Percentiles rank a stretch among this genome's conserved stretches.
phyloP scores from a whole-genome alignment of 2,113 vertebrate species.

The Spea multiplicata region DNA sequence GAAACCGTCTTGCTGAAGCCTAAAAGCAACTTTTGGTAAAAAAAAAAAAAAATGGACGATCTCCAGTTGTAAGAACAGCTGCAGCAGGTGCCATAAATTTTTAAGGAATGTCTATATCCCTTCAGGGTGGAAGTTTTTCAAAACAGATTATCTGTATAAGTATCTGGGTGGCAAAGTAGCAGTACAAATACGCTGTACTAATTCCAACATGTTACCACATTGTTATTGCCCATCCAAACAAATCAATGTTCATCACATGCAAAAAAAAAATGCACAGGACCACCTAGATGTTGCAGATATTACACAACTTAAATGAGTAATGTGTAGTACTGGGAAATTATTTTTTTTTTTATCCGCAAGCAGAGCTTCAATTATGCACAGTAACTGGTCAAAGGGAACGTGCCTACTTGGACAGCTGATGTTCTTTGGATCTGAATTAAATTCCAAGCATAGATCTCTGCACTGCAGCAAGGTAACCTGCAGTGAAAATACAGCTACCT shows the following conservation, averaged over 20 bases:
- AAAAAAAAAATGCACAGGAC: slow-evolving; percentile 10
- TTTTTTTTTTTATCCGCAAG: too few species aligned
- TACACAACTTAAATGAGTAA: too few species aligned
- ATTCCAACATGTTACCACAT: slow-evolving; percentile 30
- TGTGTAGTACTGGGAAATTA: too few species aligned
- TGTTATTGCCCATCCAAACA: slow-evolving; percentile 29
- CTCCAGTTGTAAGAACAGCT: slow-evolving; percentile 51
- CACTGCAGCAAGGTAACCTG: too few species aligned
- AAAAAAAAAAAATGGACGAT: slow-evolving; percentile 32
- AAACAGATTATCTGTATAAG: too few species aligned
- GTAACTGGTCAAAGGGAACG: too few species aligned
- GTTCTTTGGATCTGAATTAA: too few species aligned
- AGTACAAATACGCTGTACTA: slow-evolving; percentile 39
- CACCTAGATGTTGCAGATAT: slow-evolving; percentile 20
- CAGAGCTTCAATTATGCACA: too few species aligned
- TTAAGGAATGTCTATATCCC: slow-evolving; percentile 48
- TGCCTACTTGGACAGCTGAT: too few species aligned
- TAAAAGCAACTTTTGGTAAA: slow-evolving; percentile 50
- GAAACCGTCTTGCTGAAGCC: not conserved
- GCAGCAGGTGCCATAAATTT: slow-evolving; percentile 53
- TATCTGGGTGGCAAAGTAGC: slow-evolving; percentile 52
- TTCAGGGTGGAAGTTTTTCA: slow-evolving; percentile 17
- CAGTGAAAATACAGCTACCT: too few species aligned
- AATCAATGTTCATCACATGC: slow-evolving; percentile 15
- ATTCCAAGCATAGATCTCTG: too few species aligned